Conservation (phyloP, 2,113 vertebrate species). For the Nothobranchius kuhntae region DNA sequence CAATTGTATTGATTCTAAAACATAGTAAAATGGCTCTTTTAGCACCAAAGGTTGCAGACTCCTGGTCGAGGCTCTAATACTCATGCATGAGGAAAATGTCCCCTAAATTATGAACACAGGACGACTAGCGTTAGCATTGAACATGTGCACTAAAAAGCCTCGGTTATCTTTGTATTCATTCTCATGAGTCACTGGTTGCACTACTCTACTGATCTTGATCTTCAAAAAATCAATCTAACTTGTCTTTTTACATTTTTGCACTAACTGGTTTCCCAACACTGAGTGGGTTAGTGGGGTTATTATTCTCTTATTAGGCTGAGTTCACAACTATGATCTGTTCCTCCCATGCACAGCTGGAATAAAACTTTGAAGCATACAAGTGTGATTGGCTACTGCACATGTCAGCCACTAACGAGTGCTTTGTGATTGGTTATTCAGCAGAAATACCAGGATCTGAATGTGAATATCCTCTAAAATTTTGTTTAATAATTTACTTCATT, state of each 20-base stretch:
- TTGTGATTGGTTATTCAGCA: constrained; percentile 25
- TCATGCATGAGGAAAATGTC: too few relatives aligned
- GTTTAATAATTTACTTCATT: constrained; percentile 62
- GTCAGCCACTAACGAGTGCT: constrained; percentile 42
- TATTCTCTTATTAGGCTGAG: constrained; percentile 19
- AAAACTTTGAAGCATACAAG: background rate
- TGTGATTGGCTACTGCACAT: constrained; percentile 41
- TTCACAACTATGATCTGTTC: background rate
- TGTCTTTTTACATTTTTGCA: too few relatives aligned
- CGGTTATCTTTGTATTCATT: background rate
- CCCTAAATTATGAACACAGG: too few relatives aligned
- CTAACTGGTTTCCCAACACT: background rate
- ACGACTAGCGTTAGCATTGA: too few relatives aligned
- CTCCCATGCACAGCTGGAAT: background rate
- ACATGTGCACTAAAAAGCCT: too few relatives aligned
- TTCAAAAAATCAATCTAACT: background rate
- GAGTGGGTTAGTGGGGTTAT: background rate
- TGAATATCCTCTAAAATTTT: constrained; percentile 71
- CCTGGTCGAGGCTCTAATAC: too few relatives aligned
- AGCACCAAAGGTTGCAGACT: too few relatives aligned
- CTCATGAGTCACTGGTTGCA: background rate
- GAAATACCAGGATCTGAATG: constrained; percentile 43
- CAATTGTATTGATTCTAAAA: too few relatives aligned
- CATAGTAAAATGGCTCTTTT: too few relatives aligned
- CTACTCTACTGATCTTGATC: background rate